phyloP scores from a whole-genome alignment of 2,113 vertebrate genomes.

The Lamprologus sp. region DNA sequence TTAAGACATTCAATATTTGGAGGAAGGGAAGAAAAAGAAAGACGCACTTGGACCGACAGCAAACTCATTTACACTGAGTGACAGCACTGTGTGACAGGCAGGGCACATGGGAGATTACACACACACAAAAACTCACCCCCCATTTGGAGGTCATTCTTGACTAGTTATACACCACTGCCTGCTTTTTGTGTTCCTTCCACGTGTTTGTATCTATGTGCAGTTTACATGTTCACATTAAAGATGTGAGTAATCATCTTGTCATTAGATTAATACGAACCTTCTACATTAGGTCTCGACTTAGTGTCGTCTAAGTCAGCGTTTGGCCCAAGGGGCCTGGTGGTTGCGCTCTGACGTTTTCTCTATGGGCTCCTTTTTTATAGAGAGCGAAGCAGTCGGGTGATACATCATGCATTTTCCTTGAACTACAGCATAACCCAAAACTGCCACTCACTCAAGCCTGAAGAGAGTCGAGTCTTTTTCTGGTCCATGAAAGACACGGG shows the following conservation, averaged over 20 bases:
- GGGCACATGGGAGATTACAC: background rate
- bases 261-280: background rate
- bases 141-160: constrained; percentile 7
- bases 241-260: constrained; percentile 12
- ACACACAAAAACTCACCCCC: background rate
- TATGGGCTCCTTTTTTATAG: background rate
- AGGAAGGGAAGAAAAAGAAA: background rate
- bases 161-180: background rate
- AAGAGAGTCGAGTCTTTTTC: constrained; percentile 27
- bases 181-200: background rate
- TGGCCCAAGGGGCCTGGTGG: background rate
- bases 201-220: constrained; percentile 4
- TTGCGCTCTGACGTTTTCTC: background rate
- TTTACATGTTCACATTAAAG: constrained; percentile 3
- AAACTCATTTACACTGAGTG: constrained; percentile 37
- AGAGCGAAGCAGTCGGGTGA: background rate
- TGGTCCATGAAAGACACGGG: constrained; percentile 9
- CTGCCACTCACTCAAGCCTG: constrained; percentile 26
- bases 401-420: constrained; percentile 21
- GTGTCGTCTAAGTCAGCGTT: background rate
- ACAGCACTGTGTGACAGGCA: constrained; percentile 36
- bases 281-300: background rate
- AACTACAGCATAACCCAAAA: constrained; percentile 32
- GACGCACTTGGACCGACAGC: constrained; percentile 49
- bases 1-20: background rate